Percentiles rank a stretch among this genome's conserved stretches.
These are phyloP conservation scores for Chunga burmeisteri DNA, from an alignment of 2,113 vertebrate genomes.

Conservation along the genomic window DNA sequence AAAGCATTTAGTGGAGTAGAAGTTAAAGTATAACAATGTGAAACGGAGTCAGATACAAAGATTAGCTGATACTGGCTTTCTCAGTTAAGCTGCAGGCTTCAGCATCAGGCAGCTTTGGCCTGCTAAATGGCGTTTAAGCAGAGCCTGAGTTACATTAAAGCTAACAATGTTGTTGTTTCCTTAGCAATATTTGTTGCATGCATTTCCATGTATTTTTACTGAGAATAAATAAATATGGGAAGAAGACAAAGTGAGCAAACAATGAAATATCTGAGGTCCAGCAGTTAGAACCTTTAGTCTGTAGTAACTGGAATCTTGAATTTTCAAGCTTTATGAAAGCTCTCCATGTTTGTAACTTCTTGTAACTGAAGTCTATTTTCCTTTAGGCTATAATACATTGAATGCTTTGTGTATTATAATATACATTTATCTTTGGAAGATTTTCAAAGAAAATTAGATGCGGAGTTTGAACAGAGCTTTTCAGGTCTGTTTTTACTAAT, in stretches of 20 bases:
- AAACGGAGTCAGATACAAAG: not conserved
- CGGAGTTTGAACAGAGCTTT: not conserved
- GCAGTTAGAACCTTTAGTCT: not conserved
- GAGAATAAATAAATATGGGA: not conserved
- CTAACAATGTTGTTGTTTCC: not conserved
- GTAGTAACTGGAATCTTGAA: not conserved
- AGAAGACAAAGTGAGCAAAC: not conserved
- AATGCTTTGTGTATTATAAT: not conserved
- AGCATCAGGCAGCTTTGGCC: not conserved
- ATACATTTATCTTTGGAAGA: not conserved
- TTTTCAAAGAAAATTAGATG: not conserved
- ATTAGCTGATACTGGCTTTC: not conserved
- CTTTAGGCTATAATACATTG: not conserved
- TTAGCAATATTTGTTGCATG: not conserved
- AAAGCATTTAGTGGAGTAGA: not conserved
- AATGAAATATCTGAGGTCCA: not conserved
- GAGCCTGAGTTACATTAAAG: not conserved
- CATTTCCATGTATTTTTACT: not conserved
- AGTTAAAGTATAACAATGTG: not conserved
- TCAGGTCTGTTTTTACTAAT: not conserved
- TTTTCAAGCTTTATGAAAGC: not conserved
- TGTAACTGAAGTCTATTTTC: not conserved
- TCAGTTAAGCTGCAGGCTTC: not conserved
- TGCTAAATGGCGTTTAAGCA: not conserved
- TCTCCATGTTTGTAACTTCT: not conserved